Percentiles rank a stretch among this genome's conserved stretches.
These are phyloP conservation scores for Metellina segmentata DNA, from an alignment of 2,888 invertebrate genomes.

Conservation along the genomic window DNA sequence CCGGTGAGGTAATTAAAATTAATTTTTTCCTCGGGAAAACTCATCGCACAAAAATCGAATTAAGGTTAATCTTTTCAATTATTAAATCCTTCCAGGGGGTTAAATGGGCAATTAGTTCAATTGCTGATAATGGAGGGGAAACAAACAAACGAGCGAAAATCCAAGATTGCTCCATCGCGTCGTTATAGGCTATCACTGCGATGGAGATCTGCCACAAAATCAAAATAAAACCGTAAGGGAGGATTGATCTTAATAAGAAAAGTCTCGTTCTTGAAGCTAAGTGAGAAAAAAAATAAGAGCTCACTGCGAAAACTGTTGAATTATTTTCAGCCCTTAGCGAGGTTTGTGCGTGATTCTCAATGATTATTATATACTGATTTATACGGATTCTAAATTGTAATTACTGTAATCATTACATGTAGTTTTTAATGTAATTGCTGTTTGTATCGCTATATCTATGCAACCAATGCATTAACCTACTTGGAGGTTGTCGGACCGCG, in stretches of 20 bases:
- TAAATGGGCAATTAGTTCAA: conserved; percentile 59
- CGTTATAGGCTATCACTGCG: neutral
- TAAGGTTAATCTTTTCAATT: conserved; percentile 50
- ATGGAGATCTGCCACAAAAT: neutral
- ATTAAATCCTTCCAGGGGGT: conserved; percentile 40
- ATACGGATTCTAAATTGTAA: too few species aligned
- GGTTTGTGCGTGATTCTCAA: too few species aligned
- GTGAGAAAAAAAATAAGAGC: neutral
- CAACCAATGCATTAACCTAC: too few species aligned
- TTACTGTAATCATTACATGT: too few species aligned
- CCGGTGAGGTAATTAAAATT: conserved; percentile 55
- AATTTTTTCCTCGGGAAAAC: conserved; percentile 29
- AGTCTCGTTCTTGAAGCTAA: neutral
- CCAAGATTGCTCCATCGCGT: neutral
- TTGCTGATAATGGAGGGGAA: conserved; percentile 27
- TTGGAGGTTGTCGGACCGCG: too few species aligned
- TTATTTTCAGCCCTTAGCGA: neutral
- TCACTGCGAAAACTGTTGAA: neutral
- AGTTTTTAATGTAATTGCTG: too few species aligned
- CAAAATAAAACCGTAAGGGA: neutral
- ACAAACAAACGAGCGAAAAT: conserved; percentile 16
- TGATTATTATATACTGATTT: too few species aligned
- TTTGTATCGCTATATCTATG: too few species aligned
- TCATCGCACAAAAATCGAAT: conserved; percentile 31
- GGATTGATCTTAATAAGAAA: neutral